Conservation (phyloP, 2,888 invertebrate species). For the Proisotoma minuta region DNA sequence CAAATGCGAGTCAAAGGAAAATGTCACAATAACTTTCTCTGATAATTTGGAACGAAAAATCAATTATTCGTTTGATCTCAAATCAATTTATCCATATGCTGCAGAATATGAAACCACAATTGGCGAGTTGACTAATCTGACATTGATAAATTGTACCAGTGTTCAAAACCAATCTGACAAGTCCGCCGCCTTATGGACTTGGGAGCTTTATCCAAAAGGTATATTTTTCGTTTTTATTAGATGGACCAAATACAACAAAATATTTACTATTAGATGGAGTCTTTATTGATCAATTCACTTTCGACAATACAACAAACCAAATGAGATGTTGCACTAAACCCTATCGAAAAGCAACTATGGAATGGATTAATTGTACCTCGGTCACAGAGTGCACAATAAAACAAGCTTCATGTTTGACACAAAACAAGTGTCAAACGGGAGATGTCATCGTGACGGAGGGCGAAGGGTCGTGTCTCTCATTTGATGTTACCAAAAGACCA, state of each 20-base stretch:
- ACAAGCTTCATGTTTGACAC: conserved; percentile 26
- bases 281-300: conserved; percentile 32
- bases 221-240: not conserved
- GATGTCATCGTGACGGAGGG: conserved; percentile 18
- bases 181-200: conserved; percentile 19
- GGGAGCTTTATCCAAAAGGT: conserved; percentile 36
- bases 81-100: conserved; percentile 25
- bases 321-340: conserved; percentile 33
- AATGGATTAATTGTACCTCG: conserved; percentile 37
- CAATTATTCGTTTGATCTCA: conserved; percentile 15
- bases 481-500: conserved; percentile 25
- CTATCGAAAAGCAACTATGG: conserved; percentile 28
- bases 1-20: conserved; percentile 36
- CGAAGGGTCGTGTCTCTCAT: conserved; percentile 28
- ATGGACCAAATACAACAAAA: too few species aligned
- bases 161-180: too few species aligned
- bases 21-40: conserved; percentile 31
- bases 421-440: conserved; percentile 33
- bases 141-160: conserved; percentile 33
- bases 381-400: conserved; percentile 32
- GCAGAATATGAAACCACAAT: conserved; percentile 24
- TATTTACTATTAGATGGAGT: conserved; percentile 25
- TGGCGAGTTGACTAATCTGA: conserved; percentile 33
- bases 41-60: conserved; percentile 13
- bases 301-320: conserved; percentile 27